Conservation (phyloP, 2,888 invertebrate genomes). For the Idaea aversata region DNA sequence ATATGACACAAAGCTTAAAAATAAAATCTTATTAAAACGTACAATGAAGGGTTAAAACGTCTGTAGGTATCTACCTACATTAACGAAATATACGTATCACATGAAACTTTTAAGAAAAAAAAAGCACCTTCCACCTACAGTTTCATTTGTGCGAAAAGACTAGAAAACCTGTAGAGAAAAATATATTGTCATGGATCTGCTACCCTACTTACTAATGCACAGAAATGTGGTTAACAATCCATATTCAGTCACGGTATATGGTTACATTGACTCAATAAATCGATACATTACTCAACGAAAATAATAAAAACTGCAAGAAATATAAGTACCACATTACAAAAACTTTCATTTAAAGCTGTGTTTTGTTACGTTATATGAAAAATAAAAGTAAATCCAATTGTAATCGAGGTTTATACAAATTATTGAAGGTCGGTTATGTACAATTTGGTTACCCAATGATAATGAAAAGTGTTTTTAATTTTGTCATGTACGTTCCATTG, state of each 20-base stretch:
- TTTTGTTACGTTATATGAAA: background rate
- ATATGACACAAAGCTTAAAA: constrained; percentile 76
- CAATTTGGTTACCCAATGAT: background rate
- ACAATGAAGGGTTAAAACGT: constrained; percentile 47
- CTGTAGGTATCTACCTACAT: constrained; percentile 55
- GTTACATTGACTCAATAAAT: background rate
- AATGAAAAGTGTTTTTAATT: background rate
- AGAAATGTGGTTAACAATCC: background rate
- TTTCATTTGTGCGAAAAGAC: constrained; percentile 75
- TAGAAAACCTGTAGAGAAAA: constrained; percentile 67
- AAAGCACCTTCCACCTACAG: constrained; percentile 68
- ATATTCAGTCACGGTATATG: background rate
- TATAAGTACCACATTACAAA: constrained; percentile 7
- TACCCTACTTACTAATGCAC: constrained; percentile 16
- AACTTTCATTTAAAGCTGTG: constrained; percentile 12
- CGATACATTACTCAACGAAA: background rate
- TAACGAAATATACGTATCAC: constrained; percentile 49
- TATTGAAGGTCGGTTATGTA: background rate
- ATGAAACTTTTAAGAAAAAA: constrained; percentile 62
- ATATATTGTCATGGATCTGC: constrained; percentile 63
- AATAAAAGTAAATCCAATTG: background rate
- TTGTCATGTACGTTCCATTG: background rate
- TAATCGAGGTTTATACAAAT: background rate
- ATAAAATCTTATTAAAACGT: constrained; percentile 46
- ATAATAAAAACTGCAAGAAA: background rate